Evolutionary conservation across 53 echinoderm and acorn worm species (phyloP), one percentile per base, ranked within the genome.

Genomic region (Hippasteria phrygiana): DNA sequence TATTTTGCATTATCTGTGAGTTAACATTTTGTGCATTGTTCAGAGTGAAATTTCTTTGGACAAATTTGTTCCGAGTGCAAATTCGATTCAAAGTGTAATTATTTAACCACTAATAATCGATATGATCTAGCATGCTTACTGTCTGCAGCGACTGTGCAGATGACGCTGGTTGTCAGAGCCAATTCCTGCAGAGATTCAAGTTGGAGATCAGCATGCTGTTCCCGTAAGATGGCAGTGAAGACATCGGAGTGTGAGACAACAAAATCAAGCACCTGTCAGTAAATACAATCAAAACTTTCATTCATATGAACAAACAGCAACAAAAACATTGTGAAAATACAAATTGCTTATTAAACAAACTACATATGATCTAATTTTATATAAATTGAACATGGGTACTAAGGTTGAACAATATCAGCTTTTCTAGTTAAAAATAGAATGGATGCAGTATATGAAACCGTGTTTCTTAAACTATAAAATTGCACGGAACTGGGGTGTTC

Each of bases 151-250:
- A 94, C 94, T 11, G 96, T 76, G 77, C 92, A 94, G 41, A 98
- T 88, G 34, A 98, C 94, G 5, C 91, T 83, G 6, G 98, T 98
- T 2, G 94, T 78, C 48, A 98, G 88, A 4, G 98, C 88, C n/a
- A 98, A 76, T 56, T 98, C 98, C 73, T 98, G 91, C 14, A 98
- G 83, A 3, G 91, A 73, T 43, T 92, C 95, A 34, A 81, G 62
- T 18, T 89, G 85, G 46, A 92, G 90, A 17, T 83, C 91, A 24
- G 83, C 63, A 12, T 90, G 91, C 55, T 94, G 94, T 33, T 98
- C 98, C 62, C 95, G 88, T 50, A 98, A 84, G 69, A 98, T 94
- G 27, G 94, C 89, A 4, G 94, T 98, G 86, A 98, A 98, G 26
- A 91, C 54, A n/a, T 96, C 98, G 13, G 92, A 83, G 53, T 98